These are phyloP conservation scores for Campylomormyrus tamandua DNA, from an alignment of 2,113 vertebrate genomes.

Conservation along the genomic window DNA sequence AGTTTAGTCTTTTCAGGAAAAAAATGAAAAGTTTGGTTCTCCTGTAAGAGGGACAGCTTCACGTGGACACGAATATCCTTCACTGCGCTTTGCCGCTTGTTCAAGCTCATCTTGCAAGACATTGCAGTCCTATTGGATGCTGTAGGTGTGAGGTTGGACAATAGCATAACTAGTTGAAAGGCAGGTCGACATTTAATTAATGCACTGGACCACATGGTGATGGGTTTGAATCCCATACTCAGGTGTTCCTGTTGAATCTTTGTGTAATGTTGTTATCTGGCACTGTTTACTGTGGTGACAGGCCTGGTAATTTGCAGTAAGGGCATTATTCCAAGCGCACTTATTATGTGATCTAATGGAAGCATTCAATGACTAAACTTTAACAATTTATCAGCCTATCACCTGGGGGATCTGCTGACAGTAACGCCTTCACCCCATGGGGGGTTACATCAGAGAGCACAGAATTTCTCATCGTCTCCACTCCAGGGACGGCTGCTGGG, in stretches of 20 bases:
- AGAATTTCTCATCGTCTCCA: constrained; percentile 9
- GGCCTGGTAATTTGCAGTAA: background rate
- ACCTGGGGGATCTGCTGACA: background rate
- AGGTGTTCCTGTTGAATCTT: background rate
- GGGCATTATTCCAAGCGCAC: background rate
- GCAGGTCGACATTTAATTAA: background rate
- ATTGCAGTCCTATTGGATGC: background rate
- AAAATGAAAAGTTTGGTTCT: background rate
- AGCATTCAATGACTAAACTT: background rate
- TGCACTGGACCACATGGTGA: background rate
- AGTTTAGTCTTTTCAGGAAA: background rate
- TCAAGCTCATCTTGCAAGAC: background rate
- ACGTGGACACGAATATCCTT: background rate
- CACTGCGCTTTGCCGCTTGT: background rate
- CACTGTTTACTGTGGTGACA: background rate
- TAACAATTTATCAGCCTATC: constrained; percentile 3
- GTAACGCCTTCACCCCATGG: background rate
- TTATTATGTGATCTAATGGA: constrained; percentile 12
- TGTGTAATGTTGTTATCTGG: background rate
- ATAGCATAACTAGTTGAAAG: background rate
- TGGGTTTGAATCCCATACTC: background rate
- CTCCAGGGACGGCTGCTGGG: background rate
- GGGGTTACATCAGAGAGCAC: background rate
- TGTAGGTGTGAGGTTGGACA: background rate
- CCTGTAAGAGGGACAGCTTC: background rate